Evolutionary conservation across 2,888 invertebrate genomes (phyloP), one percentile per base, ranked within the genome.

Genomic region (Cyrtodaria siliqua): DNA sequence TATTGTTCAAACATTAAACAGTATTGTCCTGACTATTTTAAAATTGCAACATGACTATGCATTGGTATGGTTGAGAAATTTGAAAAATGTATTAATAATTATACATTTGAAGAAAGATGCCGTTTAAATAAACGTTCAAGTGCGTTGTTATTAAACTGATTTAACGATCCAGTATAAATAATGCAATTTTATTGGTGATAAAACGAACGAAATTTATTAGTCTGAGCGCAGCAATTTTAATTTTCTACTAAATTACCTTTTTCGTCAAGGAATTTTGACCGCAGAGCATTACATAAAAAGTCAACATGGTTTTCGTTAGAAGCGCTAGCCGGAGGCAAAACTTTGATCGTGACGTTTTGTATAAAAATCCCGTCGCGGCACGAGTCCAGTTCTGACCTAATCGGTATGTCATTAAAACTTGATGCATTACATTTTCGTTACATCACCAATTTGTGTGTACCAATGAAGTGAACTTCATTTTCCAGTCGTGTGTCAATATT

Each of bases 371-470:
- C 50, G 47, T 40, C 72, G 14, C 77, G 55, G 69, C 72, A 67
- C 59, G 77, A 64, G 59, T 40, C 61, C 53, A 47, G 40, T 55
- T 49, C 63, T 68, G 61, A 68, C 63, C 63, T 69, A 53, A 69
- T 62, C 64, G 42, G 53, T 47, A 59, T 64, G 76, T 64, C 72
- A 73, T 20, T 61, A 52, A 56, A 71, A 56, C 26, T 69, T 73
- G 76, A 77, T 76, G 76, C 61, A 67, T 78, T 52, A 52, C 73
- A 62, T 62, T 50, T 55, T 47, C 61, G 60, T 80, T 76, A 80
- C 76, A 73, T 79, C 75, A 79, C 56, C 60, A 52, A 61, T 40
- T 72, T 57, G 40, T 40, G 72, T 20, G 55, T 24, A 16, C 44
- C 16, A 6, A 18, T 4, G 20, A 16, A 16, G 4, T 20, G 20